These are phyloP conservation scores for Menidia menidia DNA, from an alignment of 2,797 vertebrate genomes.

Conservation along the genomic window DNA sequence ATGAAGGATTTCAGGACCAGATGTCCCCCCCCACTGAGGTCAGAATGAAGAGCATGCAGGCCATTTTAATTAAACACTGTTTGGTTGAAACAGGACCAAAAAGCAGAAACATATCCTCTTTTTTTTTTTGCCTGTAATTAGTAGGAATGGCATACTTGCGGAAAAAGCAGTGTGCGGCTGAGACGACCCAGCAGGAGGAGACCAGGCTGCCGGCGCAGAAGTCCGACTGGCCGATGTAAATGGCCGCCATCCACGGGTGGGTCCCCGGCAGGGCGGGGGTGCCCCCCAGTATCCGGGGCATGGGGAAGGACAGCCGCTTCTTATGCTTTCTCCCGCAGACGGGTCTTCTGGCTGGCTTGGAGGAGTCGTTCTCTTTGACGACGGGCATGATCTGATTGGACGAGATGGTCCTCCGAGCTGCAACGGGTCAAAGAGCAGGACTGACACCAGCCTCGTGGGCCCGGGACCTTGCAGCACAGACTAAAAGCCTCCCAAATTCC, in stretches of 20 bases:
- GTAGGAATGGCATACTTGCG: slow-evolving; percentile 81
- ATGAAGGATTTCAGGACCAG: no score
- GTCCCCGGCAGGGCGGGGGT: slow-evolving; percentile 86
- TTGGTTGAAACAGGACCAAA: no score
- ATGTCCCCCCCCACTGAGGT: no score
- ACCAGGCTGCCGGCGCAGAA: slow-evolving; percentile 93
- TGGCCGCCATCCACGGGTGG: slow-evolving; percentile 93
- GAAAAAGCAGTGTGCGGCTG: slow-evolving; percentile 94
- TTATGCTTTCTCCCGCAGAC: slow-evolving; percentile 88
- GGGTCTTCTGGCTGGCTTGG: slow-evolving; percentile 3
- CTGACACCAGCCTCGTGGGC: not conserved
- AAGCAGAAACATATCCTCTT: no score
- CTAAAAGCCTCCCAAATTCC: slow-evolving; percentile 29
- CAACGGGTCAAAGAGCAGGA: not conserved
- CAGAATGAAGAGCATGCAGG: no score
- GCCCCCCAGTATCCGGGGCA: slow-evolving; percentile 89
- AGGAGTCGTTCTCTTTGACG: not conserved
- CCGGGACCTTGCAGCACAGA: not conserved
- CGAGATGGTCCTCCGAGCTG: slow-evolving; percentile 43
- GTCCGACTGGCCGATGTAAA: slow-evolving; percentile 85
- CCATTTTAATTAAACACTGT: no score
- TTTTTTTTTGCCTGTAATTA: no score
- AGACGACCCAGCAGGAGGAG: slow-evolving; percentile 92
- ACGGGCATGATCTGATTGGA: not conserved
- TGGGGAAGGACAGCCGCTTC: slow-evolving; percentile 80